A percentile compares a stretch with the other conserved stretches of the same genome.
phyloP scores from a whole-genome alignment of 1,140 invertebrate genomes.

The Phocides pigmalion region DNA sequence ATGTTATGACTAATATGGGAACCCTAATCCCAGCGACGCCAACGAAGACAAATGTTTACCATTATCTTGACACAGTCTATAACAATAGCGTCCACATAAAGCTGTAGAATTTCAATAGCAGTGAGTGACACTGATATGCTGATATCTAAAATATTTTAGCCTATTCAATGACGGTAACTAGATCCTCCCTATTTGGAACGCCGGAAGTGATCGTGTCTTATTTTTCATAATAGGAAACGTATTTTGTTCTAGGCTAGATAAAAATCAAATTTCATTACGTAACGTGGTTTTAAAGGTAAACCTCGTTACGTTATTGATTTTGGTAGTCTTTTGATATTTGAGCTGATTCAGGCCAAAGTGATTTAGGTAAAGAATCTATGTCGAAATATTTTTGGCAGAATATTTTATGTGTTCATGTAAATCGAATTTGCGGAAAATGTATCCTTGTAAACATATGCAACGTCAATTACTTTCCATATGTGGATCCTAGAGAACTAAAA shows the following conservation, averaged over 20 bases:
- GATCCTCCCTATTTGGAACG: not conserved
- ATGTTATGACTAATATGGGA: too few species aligned
- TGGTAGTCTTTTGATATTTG: not conserved
- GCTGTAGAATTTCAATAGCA: not conserved
- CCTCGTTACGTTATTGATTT: not conserved
- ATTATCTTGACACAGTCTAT: not conserved
- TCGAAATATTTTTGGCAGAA: too few species aligned
- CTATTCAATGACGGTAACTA: not conserved
- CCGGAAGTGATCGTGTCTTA: not conserved
- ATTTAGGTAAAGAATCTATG: too few species aligned
- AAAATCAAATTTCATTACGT: not conserved
- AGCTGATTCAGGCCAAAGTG: not conserved
- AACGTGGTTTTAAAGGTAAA: not conserved
- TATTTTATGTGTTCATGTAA: too few species aligned
- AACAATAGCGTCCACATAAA: not conserved
- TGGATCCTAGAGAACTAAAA: too few species aligned
- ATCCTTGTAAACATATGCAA: too few species aligned
- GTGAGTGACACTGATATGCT: not conserved
- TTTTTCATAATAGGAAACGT: constrained; percentile 1
- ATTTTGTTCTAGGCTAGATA: constrained; percentile 4
- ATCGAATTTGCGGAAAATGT: too few species aligned
- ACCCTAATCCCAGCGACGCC: not conserved
- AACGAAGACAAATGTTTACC: not conserved
- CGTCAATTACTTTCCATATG: too few species aligned
- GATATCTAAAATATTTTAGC: not conserved